Evolutionary conservation across 30 jellyfish, hydroid and myxozoan genomes (phyloP).

Genomic region (Catostylus mosaicus): DNA sequence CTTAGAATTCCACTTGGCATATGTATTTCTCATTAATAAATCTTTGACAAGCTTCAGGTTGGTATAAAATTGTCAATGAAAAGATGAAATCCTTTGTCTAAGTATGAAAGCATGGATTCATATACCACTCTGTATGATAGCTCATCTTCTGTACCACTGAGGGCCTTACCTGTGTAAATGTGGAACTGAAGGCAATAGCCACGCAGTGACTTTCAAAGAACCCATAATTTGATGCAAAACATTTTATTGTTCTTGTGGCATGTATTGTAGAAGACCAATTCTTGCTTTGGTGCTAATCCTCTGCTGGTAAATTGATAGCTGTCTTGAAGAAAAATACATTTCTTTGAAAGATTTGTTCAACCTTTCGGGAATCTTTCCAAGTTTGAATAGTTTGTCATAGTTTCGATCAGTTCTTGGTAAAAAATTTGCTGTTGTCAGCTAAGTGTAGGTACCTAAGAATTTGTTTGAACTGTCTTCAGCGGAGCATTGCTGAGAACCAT

Average conservation of each 20-base stretch:
- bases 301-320: slow-evolving; percentile 28
- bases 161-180: slow-evolving; percentile 39
- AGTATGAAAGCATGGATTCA: slow-evolving; percentile 45
- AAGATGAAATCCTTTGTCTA: slow-evolving; percentile 60
- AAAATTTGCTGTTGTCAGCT: slow-evolving; percentile 13
- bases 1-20: slow-evolving; percentile 47
- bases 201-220: slow-evolving; percentile 27
- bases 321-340: neutral
- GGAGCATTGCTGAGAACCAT: slow-evolving; percentile 8
- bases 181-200: slow-evolving; percentile 60
- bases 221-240: slow-evolving; percentile 45
- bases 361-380: neutral
- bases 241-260: slow-evolving; percentile 50
- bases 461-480: slow-evolving; percentile 1
- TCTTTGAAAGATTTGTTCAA: neutral
- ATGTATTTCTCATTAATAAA: slow-evolving; percentile 28
- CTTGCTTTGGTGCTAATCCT: slow-evolving; percentile 39
- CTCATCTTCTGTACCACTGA: slow-evolving; percentile 26
- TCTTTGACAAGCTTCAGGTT: slow-evolving; percentile 22
- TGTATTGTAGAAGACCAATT: slow-evolving; percentile 40
- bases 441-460: slow-evolving; percentile 30
- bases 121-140: slow-evolving; percentile 58
- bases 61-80: slow-evolving; percentile 49
- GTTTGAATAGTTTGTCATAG: slow-evolving; percentile 21
- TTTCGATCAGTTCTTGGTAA: slow-evolving; percentile 16